A percentile compares a stretch with the other conserved stretches of the same genome.
Conservation (phyloP, 2,888 invertebrate species). For the Elmis aenea region DNA sequence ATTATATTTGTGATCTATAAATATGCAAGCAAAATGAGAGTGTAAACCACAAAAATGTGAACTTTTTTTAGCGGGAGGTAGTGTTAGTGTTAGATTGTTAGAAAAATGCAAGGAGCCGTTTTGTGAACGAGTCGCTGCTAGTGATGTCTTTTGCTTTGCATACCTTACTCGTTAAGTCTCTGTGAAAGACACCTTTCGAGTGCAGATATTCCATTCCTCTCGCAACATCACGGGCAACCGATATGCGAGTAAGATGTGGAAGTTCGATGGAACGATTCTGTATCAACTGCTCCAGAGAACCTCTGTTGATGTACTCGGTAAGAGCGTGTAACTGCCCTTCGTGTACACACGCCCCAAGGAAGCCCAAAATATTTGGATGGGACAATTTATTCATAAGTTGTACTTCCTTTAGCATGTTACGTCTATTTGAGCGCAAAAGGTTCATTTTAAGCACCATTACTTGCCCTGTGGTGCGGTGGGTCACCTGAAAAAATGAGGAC, state of each 20-base stretch:
- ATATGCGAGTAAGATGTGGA: constrained; percentile 74
- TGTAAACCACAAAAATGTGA: too few species aligned
- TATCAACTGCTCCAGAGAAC: constrained; percentile 87
- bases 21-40: too few species aligned
- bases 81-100: too few species aligned
- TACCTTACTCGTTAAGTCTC: constrained; percentile 94
- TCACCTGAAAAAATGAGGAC: constrained; percentile 62
- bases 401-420: constrained; percentile 94
- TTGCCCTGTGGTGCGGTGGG: constrained; percentile 85
- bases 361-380: constrained; percentile 91
- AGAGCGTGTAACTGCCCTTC: constrained; percentile 93
- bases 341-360: constrained; percentile 94
- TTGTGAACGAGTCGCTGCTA: too few species aligned
- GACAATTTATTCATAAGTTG: constrained; percentile 94
- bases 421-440: constrained; percentile 87
- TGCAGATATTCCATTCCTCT: constrained; percentile 92
- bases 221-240: constrained; percentile 82
- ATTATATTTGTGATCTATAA: too few species aligned
- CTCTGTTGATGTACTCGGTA: constrained; percentile 94
- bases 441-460: constrained; percentile 98
- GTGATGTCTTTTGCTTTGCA: too few species aligned
- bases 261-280: constrained; percentile 67
- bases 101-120: too few species aligned
- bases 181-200: constrained; percentile 86
- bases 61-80: too few species aligned